Conservation (phyloP, 2,113 vertebrate genomes). For the Passer domesticus region DNA sequence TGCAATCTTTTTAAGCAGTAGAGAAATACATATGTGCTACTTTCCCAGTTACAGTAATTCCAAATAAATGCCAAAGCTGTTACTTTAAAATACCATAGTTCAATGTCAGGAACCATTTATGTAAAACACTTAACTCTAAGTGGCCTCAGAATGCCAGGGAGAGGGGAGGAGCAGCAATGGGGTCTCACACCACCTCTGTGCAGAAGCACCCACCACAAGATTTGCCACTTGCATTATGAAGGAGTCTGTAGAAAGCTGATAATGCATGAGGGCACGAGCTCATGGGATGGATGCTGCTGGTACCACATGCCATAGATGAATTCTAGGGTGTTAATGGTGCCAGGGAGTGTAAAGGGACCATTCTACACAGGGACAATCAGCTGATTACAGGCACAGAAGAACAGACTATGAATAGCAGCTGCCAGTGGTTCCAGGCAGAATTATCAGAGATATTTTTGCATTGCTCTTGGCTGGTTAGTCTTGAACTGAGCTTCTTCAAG, state of each 20-base stretch:
- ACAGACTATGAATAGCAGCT: background rate
- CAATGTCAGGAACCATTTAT: background rate
- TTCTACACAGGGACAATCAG: background rate
- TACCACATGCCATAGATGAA: background rate
- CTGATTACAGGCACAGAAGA: background rate
- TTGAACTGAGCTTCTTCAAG: background rate
- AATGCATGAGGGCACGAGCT: background rate
- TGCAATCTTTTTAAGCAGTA: background rate
- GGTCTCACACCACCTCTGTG: background rate
- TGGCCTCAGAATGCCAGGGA: background rate
- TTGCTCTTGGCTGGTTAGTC: background rate
- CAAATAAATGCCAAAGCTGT: background rate
- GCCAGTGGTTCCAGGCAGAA: background rate
- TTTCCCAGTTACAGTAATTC: background rate
- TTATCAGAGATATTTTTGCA: background rate
- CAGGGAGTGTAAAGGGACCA: background rate
- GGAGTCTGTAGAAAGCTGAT: background rate
- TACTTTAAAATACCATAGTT: background rate
- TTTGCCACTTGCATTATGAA: background rate
- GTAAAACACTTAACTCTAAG: background rate
- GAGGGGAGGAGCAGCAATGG: background rate
- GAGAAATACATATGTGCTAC: background rate
- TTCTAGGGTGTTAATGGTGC: background rate
- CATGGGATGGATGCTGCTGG: background rate
- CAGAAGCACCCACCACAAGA: background rate